These are phyloP conservation scores for Drosophila kokeensis DNA, from an alignment of 2,888 invertebrate genomes.

Conservation along the genomic window DNA sequence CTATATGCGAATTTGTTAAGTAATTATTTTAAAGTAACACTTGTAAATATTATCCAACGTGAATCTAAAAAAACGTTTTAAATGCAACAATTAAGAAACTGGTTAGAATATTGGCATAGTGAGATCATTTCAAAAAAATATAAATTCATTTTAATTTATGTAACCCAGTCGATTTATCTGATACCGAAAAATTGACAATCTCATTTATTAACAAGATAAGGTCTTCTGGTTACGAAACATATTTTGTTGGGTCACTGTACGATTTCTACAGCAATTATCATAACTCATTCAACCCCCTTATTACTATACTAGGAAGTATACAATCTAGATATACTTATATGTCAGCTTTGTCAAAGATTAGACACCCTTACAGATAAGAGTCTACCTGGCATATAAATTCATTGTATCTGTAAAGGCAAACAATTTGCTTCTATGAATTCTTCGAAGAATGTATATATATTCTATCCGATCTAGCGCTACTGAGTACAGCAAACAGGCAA, in stretches of 20 bases:
- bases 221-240: background rate
- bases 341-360: background rate
- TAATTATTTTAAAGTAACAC: background rate
- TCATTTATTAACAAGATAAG: background rate
- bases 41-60: background rate
- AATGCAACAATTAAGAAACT: background rate
- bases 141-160: background rate
- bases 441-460: too few species aligned
- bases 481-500: background rate
- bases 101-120: background rate
- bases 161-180: background rate
- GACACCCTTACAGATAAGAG: background rate
- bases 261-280: background rate
- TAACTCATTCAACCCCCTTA: background rate
- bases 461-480: background rate
- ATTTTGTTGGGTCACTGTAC: background rate
- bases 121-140: background rate
- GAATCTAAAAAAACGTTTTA: background rate
- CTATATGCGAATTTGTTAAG: background rate
- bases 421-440: background rate
- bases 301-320: background rate
- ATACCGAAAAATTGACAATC: background rate
- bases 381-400: background rate
- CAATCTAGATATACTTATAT: rapidly evolving
- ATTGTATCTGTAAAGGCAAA: background rate